Evolutionary conservation across 2,888 invertebrate genomes (phyloP), one percentile per base, ranked within the genome.

Genomic region (Ephialtes manifestator): DNA sequence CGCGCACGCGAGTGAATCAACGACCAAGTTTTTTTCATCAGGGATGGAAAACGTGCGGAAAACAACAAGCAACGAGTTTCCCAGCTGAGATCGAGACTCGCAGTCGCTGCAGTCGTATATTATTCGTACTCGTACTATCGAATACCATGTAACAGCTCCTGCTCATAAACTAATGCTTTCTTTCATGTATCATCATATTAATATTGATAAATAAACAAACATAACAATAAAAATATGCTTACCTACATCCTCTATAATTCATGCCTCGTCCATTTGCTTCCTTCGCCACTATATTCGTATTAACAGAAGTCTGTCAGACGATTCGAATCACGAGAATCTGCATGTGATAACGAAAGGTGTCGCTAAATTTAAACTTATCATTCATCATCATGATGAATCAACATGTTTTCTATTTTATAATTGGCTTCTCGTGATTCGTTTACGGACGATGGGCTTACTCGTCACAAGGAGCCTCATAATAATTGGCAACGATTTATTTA

Each of bases 401-500:
- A 65, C 39, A 13, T 31, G 58, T 58, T 58, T 58, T 13, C 15
- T 35, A 39, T 24, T 76, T 51, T 35, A 65, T 58, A 24, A 65
- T 65, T 72, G 35, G 65, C 24, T 4, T 72, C 65, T 80, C 53
- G 65, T 53, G 71, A 72, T 80, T 63, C 39, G 15, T 8, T 20
- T n/a, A 20, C 43, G 8, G 28, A 71, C 28, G 35, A 75, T 35
- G 11, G 18, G n/a, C n/a, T 35, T 13, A 39, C 11, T n/a, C 58
- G 20, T 74, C 46, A 24, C 39, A 15, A n/a, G 18, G 15, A 20
- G 39, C 53, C 48, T 93, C 93, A 92, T 93, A 91, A 91, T 90
- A 92, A 93, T 91, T 91, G 91, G 91, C 91, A 90, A 86, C 43
- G 79, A 81, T 85, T 85, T 75, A 58, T 75, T 74, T 67, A 84